These are phyloP conservation scores for Pandemis heparana DNA, from an alignment of 2,888 invertebrate species.

Conservation along the genomic window DNA sequence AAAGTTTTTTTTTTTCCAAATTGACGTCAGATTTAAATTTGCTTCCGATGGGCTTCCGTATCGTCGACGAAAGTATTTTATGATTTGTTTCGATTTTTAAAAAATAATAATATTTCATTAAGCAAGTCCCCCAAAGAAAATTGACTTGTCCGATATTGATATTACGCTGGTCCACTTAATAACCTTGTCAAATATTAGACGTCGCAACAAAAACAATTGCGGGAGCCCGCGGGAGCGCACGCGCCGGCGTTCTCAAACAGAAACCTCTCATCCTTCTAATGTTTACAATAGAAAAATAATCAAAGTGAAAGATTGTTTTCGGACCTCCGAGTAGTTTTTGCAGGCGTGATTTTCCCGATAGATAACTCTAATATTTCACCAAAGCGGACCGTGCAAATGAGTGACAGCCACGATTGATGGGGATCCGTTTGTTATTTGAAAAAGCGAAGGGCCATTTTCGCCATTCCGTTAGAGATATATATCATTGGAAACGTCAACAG, in stretches of 20 bases:
- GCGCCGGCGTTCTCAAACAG: slow-evolving; percentile 60
- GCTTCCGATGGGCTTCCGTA: too few relatives aligned
- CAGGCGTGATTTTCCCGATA: slow-evolving; percentile 75
- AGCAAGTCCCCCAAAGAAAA: not conserved
- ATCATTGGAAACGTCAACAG: slow-evolving; percentile 83
- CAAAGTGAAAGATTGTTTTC: slow-evolving; percentile 80
- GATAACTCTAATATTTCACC: slow-evolving; percentile 81
- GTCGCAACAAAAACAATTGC: slow-evolving; percentile 32
- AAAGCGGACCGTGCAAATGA: slow-evolving; percentile 77
- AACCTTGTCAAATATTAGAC: slow-evolving; percentile 34
- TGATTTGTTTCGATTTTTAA: too few relatives aligned
- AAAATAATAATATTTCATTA: too few relatives aligned
- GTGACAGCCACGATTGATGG: slow-evolving; percentile 81
- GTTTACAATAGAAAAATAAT: slow-evolving; percentile 84
- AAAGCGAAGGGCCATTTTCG: slow-evolving; percentile 81
- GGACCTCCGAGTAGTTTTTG: slow-evolving; percentile 75
- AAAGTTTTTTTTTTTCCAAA: too few relatives aligned
- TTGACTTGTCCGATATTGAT: slow-evolving; percentile 11
- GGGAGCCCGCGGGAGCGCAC: slow-evolving; percentile 61
- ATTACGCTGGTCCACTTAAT: slow-evolving; percentile 22
- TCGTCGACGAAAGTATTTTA: too few relatives aligned
- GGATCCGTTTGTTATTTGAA: slow-evolving; percentile 81
- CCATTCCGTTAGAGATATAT: slow-evolving; percentile 76
- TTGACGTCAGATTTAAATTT: too few relatives aligned
- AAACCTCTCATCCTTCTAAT: slow-evolving; percentile 69